A percentile compares a stretch with the other conserved stretches of the same genome.
phyloP scores from a whole-genome alignment of 1,140 invertebrate species.

The Lasaia peninsularis region DNA sequence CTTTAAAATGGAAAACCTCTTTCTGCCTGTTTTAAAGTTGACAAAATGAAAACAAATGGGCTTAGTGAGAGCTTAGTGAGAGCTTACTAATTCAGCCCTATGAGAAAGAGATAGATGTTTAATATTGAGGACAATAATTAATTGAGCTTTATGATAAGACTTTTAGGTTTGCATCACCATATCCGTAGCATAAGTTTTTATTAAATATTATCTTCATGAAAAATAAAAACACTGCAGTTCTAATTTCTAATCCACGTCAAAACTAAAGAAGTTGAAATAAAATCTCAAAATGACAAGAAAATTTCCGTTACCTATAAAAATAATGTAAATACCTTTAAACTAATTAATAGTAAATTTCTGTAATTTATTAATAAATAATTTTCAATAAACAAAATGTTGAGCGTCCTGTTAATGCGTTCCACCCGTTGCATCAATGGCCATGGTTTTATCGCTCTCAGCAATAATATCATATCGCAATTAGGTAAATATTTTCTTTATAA shows the following conservation, averaged over 20 bases:
- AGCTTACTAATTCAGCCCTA: too few relatives aligned
- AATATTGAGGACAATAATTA: too few relatives aligned
- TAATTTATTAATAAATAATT: slow-evolving; percentile 19
- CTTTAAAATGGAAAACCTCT: too few relatives aligned
- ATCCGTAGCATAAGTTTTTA: too few relatives aligned
- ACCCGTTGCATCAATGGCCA: slow-evolving; percentile 30
- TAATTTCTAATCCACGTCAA: slow-evolving; percentile 35
- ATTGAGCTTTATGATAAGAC: too few relatives aligned
- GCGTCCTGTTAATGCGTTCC: slow-evolving; percentile 25
- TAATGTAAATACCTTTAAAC: slow-evolving; percentile 23
- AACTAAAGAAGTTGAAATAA: not conserved
- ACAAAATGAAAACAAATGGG: too few relatives aligned
- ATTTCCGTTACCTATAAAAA: slow-evolving; percentile 28
- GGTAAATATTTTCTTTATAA: slow-evolving; percentile 17
- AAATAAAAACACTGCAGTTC: slow-evolving; percentile 19
- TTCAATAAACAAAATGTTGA: slow-evolving; percentile 28
- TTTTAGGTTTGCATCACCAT: too few relatives aligned
- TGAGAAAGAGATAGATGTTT: too few relatives aligned
- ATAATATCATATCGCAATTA: slow-evolving; percentile 15
- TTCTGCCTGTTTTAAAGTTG: too few relatives aligned
- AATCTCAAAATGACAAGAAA: slow-evolving; percentile 26
- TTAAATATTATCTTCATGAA: too few relatives aligned
- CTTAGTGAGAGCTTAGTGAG: too few relatives aligned
- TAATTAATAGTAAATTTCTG: slow-evolving; percentile 22
- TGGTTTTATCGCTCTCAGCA: slow-evolving; percentile 10